Conservation (phyloP, 2,888 invertebrate genomes). For the Meteorus colon region DNA sequence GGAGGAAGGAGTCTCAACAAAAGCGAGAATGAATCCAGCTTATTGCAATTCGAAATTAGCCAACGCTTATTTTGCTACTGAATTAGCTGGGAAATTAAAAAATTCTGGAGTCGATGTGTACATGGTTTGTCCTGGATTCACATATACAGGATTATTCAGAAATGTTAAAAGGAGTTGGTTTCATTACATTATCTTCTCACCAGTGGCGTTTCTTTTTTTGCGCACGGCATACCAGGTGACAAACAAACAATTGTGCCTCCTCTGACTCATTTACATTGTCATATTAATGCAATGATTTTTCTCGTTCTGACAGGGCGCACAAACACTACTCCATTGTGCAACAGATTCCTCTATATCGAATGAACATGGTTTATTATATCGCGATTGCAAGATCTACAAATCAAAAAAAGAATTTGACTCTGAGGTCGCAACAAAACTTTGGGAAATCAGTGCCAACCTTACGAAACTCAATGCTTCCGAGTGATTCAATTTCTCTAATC, state of each 20-base stretch:
- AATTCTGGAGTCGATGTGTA: conserved; percentile 79
- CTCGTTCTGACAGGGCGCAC: conserved; percentile 79
- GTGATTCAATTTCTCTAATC: background rate
- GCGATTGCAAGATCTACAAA: conserved; percentile 81
- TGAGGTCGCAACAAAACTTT: conserved; percentile 79
- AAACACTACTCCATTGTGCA: conserved; percentile 86
- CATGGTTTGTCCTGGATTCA: conserved; percentile 86
- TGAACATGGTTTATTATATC: conserved; percentile 83
- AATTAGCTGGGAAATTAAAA: conserved; percentile 77
- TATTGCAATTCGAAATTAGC: conserved; percentile 87
- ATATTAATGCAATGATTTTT: conserved; percentile 4
- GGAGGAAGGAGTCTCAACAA: conserved; percentile 74
- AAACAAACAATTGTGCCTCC: conserved; percentile 5
- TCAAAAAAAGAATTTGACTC: conserved; percentile 79
- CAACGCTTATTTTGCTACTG: conserved; percentile 82
- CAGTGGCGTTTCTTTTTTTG: conserved; percentile 82
- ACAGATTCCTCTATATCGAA: conserved; percentile 77
- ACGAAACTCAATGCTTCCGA: conserved; percentile 30
- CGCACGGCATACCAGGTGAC: conserved; percentile 82
- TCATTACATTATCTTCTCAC: conserved; percentile 82
- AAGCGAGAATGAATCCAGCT: conserved; percentile 75
- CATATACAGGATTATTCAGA: conserved; percentile 85
- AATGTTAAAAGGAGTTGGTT: conserved; percentile 80
- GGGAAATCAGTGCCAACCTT: conserved; percentile 81
- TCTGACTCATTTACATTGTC: background rate